Base-by-base conservation (phyloP, 2,888 invertebrate species). In the Mycalesis mineus region DNA sequence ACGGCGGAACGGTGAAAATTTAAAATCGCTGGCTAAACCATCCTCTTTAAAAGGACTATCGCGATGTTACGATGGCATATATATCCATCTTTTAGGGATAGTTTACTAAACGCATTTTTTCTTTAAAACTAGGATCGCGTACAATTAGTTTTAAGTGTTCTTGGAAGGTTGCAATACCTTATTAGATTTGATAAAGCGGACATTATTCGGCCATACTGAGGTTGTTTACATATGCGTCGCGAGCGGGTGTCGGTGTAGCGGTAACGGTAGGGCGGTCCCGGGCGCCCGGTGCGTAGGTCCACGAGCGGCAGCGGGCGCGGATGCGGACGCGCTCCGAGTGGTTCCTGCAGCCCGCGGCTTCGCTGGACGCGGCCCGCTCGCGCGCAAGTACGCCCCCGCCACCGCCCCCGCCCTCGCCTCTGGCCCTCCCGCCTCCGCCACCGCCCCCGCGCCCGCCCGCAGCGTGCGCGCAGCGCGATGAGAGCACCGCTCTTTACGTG, bases 291-390 rank as follows among this genome's bases (percentile, higher is more conserved):
- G 77, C 79, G 80, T 89, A 97, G 96, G 97, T 98, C 73, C 97
- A 97, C 91, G 97, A 97, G 91, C 93, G 97, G 79, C 98, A 99
- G 92, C 95, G 98, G 66, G 97, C 97, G 80, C 93, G 98, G 71
- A 97, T 99, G 97, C 94, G 96, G 81, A 97, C 98, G 68, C 94
- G 98, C 71, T 98, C 98, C 61, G 98, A 98, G 91, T 99, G 98
- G 98, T 98, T 98, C 91, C 93, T 97, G 84, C 94, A 94, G 74
- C 94, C 94, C 58, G 91, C 91, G 65, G 91, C 92, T 62, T 84
- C 90, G 77, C 78, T 88, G 84, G 88, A 88, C 76, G 82, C 51
- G 51, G 51, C 78, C 69, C 81, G 85, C 63, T 64, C 81, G 66
- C 86, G 87, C 76, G 78, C 84, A 79, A 86, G 85, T 82, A 74